phyloP scores from a whole-genome alignment of 2,113 vertebrate species.

The Rousettus leschenaultii region DNA sequence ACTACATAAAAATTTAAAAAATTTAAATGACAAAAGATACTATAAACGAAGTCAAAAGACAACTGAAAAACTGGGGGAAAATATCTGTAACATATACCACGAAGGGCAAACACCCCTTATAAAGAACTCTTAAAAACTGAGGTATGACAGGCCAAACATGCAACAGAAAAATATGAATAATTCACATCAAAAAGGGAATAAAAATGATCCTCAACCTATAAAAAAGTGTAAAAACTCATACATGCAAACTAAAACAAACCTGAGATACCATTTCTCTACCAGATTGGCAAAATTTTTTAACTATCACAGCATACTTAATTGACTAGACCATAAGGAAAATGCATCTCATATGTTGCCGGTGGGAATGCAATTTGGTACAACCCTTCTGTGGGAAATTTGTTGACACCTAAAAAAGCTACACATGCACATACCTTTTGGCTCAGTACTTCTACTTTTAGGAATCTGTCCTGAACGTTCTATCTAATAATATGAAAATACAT shows the following conservation, averaged over 20 bases:
- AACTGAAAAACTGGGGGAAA: background rate
- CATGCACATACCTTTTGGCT: background rate
- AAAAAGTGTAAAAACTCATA: background rate
- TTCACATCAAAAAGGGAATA: background rate
- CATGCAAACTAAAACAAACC: background rate
- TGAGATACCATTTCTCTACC: background rate
- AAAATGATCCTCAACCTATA: background rate
- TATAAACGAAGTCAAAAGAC: background rate
- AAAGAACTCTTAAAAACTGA: background rate
- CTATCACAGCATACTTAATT: background rate
- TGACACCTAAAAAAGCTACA: background rate
- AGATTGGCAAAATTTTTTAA: background rate
- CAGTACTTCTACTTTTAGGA: background rate
- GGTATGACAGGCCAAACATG: background rate
- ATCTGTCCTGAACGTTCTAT: background rate
- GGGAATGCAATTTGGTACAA: background rate
- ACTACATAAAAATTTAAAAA: background rate
- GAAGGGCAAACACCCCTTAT: background rate
- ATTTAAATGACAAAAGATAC: background rate
- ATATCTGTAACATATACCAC: background rate
- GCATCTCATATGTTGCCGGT: background rate
- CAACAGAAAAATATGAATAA: background rate
- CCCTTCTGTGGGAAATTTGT: background rate
- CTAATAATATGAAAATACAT: background rate
- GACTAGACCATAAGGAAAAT: background rate